Percentiles rank a stretch among this genome's conserved stretches.
Evolutionary conservation across 2,113 vertebrate species (phyloP).

Genomic region (Stigmatopora argus): DNA sequence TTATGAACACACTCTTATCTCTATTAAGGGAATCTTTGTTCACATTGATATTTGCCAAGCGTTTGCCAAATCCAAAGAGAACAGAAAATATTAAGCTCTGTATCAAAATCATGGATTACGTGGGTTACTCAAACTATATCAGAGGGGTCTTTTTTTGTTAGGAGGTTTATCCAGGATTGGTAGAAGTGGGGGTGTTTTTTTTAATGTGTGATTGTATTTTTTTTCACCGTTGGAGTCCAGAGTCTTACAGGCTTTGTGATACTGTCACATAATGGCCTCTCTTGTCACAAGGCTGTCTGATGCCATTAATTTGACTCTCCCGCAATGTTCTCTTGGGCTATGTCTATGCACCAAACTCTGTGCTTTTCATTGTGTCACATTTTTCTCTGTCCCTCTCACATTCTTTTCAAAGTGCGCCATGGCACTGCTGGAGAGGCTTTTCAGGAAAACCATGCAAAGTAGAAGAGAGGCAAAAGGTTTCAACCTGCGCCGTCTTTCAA

Average conservation of each 20-base stretch:
- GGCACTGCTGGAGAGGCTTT: slow-evolving; percentile 50
- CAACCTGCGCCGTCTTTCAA: slow-evolving; percentile 43
- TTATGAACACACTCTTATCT: background rate
- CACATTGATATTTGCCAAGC: background rate
- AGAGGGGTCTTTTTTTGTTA: slow-evolving; percentile 19
- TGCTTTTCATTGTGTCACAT: slow-evolving; percentile 30
- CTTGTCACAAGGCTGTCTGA: slow-evolving; percentile 58
- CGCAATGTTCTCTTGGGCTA: slow-evolving; percentile 31
- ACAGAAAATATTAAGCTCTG: slow-evolving; percentile 7
- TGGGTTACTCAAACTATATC: slow-evolving; percentile 20
- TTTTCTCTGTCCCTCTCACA: slow-evolving; percentile 10
- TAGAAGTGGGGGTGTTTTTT: slow-evolving; percentile 16
- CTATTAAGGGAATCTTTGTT: slow-evolving; percentile 1
- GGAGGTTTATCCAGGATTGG: slow-evolving; percentile 11
- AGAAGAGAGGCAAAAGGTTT: slow-evolving; percentile 31
- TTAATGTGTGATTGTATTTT: slow-evolving; percentile 16
- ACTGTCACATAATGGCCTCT: slow-evolving; percentile 41
- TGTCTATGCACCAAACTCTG: slow-evolving; percentile 21
- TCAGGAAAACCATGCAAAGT: slow-evolving; percentile 32
- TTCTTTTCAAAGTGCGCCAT: slow-evolving; percentile 38
- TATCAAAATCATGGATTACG: slow-evolving; percentile 17
- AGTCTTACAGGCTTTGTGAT: slow-evolving; percentile 31
- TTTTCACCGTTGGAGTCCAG: slow-evolving; percentile 24
- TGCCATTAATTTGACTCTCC: slow-evolving; percentile 54
- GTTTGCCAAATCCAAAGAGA: slow-evolving; percentile 3